A percentile compares a stretch with the other conserved stretches of the same genome.
phyloP scores from a whole-genome alignment of 2,888 invertebrate genomes.

The Patella pellucida region DNA sequence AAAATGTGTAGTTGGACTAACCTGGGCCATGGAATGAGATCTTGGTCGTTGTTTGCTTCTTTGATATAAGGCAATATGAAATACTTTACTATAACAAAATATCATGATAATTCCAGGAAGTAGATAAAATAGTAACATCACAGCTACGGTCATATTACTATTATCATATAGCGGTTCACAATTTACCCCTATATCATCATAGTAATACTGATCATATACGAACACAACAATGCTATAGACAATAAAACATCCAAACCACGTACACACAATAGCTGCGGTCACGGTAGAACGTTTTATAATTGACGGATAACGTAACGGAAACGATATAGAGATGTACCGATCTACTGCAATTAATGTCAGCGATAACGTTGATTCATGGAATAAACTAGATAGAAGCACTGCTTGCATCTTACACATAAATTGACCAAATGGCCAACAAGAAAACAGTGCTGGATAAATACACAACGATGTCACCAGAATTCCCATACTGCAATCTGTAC shows the following conservation, averaged over 20 bases:
- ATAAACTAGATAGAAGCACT: slow-evolving; percentile 37
- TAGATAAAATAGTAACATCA: slow-evolving; percentile 39
- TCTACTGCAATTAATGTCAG: slow-evolving; percentile 41
- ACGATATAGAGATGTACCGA: slow-evolving; percentile 38
- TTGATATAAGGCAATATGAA: slow-evolving; percentile 10
- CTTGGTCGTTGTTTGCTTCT: neutral
- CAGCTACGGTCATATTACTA: slow-evolving; percentile 36
- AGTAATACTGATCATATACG: slow-evolving; percentile 40
- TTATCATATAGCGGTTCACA: slow-evolving; percentile 44
- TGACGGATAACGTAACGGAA: slow-evolving; percentile 34
- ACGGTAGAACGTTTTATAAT: slow-evolving; percentile 39
- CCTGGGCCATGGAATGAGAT: neutral
- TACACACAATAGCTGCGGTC: slow-evolving; percentile 31
- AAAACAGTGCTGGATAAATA: slow-evolving; percentile 38
- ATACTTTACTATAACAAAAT: slow-evolving; percentile 32
- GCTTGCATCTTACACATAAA: slow-evolving; percentile 41
- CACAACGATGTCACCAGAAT: slow-evolving; percentile 38
- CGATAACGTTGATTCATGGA: slow-evolving; percentile 43
- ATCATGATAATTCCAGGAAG: slow-evolving; percentile 36
- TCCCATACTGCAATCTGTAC: slow-evolving; percentile 41
- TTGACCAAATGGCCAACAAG: slow-evolving; percentile 43
- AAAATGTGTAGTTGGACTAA: neutral
- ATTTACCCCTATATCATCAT: slow-evolving; percentile 42
- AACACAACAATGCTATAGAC: slow-evolving; percentile 40
- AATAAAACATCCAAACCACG: slow-evolving; percentile 36